phyloP scores from a whole-genome alignment of 2,797 vertebrate species.

The Esox masquinongy region DNA sequence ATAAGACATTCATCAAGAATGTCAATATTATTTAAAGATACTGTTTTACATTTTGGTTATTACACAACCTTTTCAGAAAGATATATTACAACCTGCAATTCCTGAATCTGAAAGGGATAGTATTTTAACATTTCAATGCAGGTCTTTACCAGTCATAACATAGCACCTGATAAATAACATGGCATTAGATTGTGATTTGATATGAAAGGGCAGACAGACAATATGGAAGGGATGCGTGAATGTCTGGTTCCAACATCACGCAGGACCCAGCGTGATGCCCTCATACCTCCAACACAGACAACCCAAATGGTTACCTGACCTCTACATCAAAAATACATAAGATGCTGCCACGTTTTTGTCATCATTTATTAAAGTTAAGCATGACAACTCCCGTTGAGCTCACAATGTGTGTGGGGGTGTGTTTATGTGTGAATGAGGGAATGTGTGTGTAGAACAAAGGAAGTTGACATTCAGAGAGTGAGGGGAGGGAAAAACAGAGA shows the following conservation, averaged over 20 bases:
- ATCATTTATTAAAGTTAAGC: slow-evolving; percentile 42
- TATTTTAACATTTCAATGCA: no score
- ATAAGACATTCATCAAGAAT: no score
- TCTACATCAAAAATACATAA: slow-evolving; percentile 36
- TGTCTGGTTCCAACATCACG: slow-evolving; percentile 9
- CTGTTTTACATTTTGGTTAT: no score
- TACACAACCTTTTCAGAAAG: no score
- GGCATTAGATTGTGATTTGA: no score
- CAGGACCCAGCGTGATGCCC: slow-evolving; percentile 10
- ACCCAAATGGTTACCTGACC: background rate
- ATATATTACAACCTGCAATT: no score
- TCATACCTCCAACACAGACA: background rate
- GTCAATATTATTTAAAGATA: no score
- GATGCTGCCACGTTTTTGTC: slow-evolving; percentile 20
- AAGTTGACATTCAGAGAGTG: slow-evolving; percentile 13
- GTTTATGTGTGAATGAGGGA: background rate
- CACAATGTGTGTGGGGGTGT: slow-evolving; percentile 6
- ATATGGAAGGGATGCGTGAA: background rate
- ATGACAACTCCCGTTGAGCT: slow-evolving; percentile 1
- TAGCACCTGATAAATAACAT: no score
- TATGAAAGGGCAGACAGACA: no score
- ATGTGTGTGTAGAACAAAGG: background rate
- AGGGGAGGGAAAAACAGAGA: background rate
- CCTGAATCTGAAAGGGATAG: no score
- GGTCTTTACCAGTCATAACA: no score